Conservation (phyloP, 2,113 vertebrate genomes). For the Ariopsis seemanni region DNA sequence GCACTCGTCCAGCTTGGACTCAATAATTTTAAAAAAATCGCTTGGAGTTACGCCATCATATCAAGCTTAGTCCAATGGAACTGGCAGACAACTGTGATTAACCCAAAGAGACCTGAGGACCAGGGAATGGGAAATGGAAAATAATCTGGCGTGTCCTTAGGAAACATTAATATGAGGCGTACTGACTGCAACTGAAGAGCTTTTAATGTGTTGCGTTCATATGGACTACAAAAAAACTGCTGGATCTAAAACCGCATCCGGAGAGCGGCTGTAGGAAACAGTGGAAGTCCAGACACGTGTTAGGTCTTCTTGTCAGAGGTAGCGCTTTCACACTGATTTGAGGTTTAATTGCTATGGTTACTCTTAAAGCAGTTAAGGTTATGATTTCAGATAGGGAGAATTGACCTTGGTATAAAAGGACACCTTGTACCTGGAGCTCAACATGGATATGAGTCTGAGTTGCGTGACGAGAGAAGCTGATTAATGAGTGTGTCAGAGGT, state of each 20-base stretch:
- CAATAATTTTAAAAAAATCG: background rate
- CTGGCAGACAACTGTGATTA: slow-evolving; percentile 17
- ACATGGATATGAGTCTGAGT: slow-evolving; percentile 13
- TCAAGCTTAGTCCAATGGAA: background rate
- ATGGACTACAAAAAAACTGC: background rate
- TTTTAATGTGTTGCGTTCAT: background rate
- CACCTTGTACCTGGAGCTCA: slow-evolving; percentile 13
- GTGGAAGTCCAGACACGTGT: background rate
- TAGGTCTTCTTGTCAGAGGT: background rate
- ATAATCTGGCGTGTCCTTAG: background rate
- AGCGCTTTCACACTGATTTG: background rate
- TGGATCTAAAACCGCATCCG: background rate
- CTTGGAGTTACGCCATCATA: slow-evolving; percentile 1
- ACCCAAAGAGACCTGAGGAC: background rate
- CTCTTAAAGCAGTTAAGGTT: background rate
- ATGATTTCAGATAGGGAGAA: background rate
- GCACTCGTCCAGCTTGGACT: background rate
- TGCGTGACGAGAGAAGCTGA: slow-evolving; percentile 56
- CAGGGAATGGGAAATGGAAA: background rate
- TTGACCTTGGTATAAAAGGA: background rate
- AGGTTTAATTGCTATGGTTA: slow-evolving; percentile 12
- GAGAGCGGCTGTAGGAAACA: background rate
- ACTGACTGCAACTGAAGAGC: background rate
- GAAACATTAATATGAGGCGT: slow-evolving; percentile 6
- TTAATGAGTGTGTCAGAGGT: slow-evolving; percentile 66